Conservation (phyloP, 2,113 vertebrate species). For the Emydocephalus ijimae region DNA sequence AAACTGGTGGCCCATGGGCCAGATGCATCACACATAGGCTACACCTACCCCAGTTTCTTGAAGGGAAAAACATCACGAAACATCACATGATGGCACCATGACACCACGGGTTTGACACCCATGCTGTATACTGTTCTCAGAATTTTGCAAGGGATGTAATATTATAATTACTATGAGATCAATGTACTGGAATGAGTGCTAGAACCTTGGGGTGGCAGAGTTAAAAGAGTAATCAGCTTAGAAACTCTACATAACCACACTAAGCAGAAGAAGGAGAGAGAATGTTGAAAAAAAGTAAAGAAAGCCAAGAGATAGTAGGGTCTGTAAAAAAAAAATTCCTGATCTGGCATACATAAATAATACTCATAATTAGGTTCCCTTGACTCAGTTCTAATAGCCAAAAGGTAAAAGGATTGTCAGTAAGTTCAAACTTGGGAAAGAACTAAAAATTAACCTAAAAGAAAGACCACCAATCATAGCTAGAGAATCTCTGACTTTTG, state of each 20-base stretch:
- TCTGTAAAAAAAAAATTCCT: neutral
- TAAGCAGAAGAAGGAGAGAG: neutral
- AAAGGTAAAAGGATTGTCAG: neutral
- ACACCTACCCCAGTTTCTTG: too few relatives aligned
- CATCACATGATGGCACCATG: too few relatives aligned
- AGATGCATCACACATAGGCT: too few relatives aligned
- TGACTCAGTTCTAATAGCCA: neutral
- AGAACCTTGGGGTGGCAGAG: neutral
- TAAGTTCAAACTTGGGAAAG: neutral
- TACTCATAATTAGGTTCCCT: neutral
- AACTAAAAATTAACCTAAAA: neutral
- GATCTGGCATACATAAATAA: neutral
- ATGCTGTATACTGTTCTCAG: neutral
- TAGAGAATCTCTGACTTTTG: neutral
- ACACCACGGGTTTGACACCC: too few relatives aligned
- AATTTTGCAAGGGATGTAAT: neutral
- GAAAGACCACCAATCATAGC: neutral
- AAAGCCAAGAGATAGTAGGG: neutral
- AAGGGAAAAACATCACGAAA: too few relatives aligned
- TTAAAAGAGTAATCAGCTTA: neutral
- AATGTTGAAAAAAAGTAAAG: neutral
- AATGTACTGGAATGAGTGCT: neutral
- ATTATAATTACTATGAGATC: neutral
- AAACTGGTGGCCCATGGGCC: too few relatives aligned
- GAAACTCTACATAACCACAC: neutral